Evolutionary conservation across 2,113 vertebrate genomes (phyloP), one percentile per base, ranked within the genome.

Genomic region (Benitochromis conjunctus): DNA sequence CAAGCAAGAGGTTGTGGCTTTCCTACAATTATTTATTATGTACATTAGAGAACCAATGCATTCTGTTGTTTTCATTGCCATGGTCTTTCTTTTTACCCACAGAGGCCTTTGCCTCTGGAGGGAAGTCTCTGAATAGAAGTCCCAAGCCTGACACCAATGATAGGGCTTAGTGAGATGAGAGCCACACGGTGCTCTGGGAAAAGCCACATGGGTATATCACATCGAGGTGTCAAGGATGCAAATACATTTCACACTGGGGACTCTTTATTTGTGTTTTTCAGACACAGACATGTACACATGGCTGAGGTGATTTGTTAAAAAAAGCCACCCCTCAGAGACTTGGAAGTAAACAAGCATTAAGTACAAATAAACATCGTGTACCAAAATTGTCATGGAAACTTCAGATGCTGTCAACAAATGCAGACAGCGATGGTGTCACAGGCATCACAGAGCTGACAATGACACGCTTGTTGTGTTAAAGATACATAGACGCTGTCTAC

Each of bases 231-330:
- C 95, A 95, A 88, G 79, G 87, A 91, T 92, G 90, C 93, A 96
- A 96, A 95, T 95, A 91, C 58, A 90, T 85, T 38, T 90, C 86
- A 91, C 95, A 82, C 93, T 2, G 12, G 95, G 94, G 94, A 92
- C 57, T 89, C 93, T 92, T 94, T 96, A 94, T 95, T 96, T 94
- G 96, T 95, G 94, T 95, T 96, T 96, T 94, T 89, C 90, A 85
- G 92, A 94, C 90, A 89, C 94, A 93, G 88, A 82, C 88, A 86
- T 79, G 87, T 83, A 88, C 91, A 90, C 94, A 95, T 81, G 93
- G 87, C 86, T 94, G 94, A 93, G 81, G 86, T 89, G 74, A 93
- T 94, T 90, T 90, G 88, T 87, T 91, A 92, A 93, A 93, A 87
- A 4, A 29, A 26, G 36, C 18, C 31, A 38, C 53, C 81, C 93